Percentiles rank a stretch among this genome's conserved stretches.
Evolutionary conservation across 2,797 vertebrate species (phyloP).

Genomic region (Gymnodraco acuticeps): DNA sequence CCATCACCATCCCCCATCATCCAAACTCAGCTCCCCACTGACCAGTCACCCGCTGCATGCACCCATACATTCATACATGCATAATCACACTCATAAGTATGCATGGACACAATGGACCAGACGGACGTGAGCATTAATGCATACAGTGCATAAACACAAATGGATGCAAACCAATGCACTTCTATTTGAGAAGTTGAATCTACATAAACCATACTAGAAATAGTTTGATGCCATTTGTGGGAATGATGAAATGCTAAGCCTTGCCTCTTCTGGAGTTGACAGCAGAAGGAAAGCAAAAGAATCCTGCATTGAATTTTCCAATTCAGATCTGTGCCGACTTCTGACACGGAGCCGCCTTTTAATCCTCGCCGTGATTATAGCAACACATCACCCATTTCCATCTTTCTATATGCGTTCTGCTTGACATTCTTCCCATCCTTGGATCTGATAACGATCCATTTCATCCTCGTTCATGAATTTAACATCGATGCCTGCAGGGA

Average conservation of each 20-base stretch:
- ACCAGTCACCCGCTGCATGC: conserved; percentile 44
- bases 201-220: not conserved
- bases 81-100: conserved; percentile 49
- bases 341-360: conserved; percentile 49
- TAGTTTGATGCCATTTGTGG: conserved; percentile 20
- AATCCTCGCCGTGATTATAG: conserved; percentile 62
- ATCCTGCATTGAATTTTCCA: conserved; percentile 32
- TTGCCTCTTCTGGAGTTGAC: conserved; percentile 22
- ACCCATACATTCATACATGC: conserved; percentile 54
- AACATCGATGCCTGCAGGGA: conserved; percentile 60
- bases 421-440: conserved; percentile 52
- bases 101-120: conserved; percentile 17
- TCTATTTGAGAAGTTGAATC: conserved; percentile 8
- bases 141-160: not conserved
- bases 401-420: conserved; percentile 42
- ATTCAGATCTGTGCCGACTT: conserved; percentile 48
- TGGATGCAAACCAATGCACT: conserved; percentile 5
- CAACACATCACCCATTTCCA: conserved; percentile 41
- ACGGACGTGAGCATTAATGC: conserved; percentile 14
- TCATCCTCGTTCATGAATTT: conserved; percentile 73
- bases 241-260: conserved; percentile 37
- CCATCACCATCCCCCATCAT: conserved; percentile 68
- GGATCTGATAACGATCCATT: conserved; percentile 59
- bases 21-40: conserved; percentile 62
- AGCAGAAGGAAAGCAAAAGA: conserved; percentile 42